Conservation (phyloP, 2,797 vertebrate genomes). For the Anolis apletophallus region DNA sequence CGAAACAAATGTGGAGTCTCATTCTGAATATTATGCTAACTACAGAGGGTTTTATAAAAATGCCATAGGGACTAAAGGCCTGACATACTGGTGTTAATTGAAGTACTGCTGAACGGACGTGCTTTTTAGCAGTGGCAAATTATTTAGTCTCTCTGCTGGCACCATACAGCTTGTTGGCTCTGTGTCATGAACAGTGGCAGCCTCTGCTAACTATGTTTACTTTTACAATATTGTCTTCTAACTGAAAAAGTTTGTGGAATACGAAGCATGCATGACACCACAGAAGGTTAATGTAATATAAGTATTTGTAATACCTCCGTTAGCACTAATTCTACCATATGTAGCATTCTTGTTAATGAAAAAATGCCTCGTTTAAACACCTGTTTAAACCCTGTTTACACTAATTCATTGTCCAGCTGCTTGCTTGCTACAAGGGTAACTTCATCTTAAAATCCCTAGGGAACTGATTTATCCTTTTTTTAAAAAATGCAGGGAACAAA, state of each 20-base stretch:
- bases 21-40: background rate
- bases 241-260: constrained; percentile 54
- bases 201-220: constrained; percentile 6
- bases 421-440: background rate
- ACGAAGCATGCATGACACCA: constrained; percentile 34
- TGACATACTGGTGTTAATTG: background rate
- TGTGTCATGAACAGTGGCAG: background rate
- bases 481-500: background rate
- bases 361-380: constrained; percentile 27
- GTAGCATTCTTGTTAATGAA: constrained; percentile 32
- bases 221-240: constrained; percentile 39
- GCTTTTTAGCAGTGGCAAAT: constrained; percentile 43
- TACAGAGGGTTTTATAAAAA: background rate
- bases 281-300: constrained; percentile 42
- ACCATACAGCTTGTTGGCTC: fast-evolving
- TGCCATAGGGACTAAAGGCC: background rate
- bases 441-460: background rate
- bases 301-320: constrained; percentile 38
- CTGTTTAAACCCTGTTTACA: constrained; percentile 32
- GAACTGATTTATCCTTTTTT: background rate
- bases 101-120: constrained; percentile 17
- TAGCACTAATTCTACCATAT: constrained; percentile 31
- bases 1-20: background rate
- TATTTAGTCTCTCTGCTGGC: constrained; percentile 33
- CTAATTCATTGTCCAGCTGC: constrained; percentile 7